Conservation (phyloP, 64 coral and sea anemone genomes). For the Orbicella faveolata region DNA sequence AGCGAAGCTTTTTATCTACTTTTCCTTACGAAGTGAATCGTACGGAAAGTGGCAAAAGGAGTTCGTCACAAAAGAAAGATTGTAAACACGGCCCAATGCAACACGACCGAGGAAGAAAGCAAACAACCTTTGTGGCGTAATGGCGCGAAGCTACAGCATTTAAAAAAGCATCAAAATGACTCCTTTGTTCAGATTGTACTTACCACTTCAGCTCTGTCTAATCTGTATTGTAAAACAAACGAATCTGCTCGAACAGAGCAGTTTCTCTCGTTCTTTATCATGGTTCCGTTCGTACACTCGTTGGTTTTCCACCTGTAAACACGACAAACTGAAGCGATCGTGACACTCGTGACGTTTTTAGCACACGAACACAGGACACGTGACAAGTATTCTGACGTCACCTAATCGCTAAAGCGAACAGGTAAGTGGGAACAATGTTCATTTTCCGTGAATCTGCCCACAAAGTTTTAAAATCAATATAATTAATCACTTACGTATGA, state of each 20-base stretch:
- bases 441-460: too few relatives aligned
- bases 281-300: not conserved
- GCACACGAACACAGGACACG: too few relatives aligned
- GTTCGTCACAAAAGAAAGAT: not conserved
- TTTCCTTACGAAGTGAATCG: not conserved
- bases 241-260: constrained; percentile 26
- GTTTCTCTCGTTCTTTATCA: constrained; percentile 13
- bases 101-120: not conserved
- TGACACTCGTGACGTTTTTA: too few relatives aligned
- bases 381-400: too few relatives aligned
- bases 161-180: not conserved
- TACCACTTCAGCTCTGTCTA: constrained; percentile 45
- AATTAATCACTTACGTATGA: too few relatives aligned
- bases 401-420: too few relatives aligned
- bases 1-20: not conserved
- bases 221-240: constrained; percentile 32
- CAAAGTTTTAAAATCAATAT: too few relatives aligned
- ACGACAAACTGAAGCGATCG: too few relatives aligned
- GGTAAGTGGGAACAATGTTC: too few relatives aligned
- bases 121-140: not conserved
- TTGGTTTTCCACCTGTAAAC: too few relatives aligned
- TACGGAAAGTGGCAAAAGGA: not conserved
- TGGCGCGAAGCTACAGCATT: not conserved
- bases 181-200: not conserved
- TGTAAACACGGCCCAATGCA: not conserved